Evolutionary conservation across 2,113 vertebrate species (phyloP).

Genomic region (Pithys albifrons): DNA sequence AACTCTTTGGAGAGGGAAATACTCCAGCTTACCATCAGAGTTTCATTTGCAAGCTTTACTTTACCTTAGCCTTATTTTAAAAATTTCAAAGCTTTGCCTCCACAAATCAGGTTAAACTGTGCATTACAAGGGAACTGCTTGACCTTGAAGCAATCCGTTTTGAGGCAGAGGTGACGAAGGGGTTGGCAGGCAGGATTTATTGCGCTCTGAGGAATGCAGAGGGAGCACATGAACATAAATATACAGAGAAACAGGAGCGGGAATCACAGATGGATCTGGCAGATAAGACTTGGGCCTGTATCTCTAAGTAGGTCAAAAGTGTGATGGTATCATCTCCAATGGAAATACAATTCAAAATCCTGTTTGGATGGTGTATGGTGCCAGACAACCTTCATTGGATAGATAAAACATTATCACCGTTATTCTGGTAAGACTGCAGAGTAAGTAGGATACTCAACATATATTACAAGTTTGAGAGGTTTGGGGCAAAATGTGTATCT

Average conservation of each 20-base stretch:
- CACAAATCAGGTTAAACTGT: slow-evolving; percentile 77
- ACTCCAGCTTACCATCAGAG: slow-evolving; percentile 52
- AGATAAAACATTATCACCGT: slow-evolving; percentile 52
- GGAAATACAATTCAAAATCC: slow-evolving; percentile 38
- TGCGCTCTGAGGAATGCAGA: slow-evolving; percentile 37
- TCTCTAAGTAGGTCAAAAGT: slow-evolving; percentile 55
- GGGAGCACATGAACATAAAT: slow-evolving; percentile 63
- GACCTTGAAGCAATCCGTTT: slow-evolving; percentile 74
- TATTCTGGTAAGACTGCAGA: slow-evolving; percentile 29
- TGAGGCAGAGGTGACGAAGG: slow-evolving; percentile 65
- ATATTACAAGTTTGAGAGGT: not conserved
- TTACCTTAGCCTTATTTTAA: slow-evolving; percentile 70
- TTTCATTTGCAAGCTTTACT: slow-evolving; percentile 72
- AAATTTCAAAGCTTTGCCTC: slow-evolving; percentile 69
- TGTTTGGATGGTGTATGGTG: slow-evolving; percentile 28
- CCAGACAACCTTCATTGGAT: slow-evolving; percentile 27
- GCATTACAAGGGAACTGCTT: slow-evolving; percentile 67
- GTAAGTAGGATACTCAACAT: slow-evolving; percentile 30
- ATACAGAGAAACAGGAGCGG: slow-evolving; percentile 52
- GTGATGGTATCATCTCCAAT: slow-evolving; percentile 18
- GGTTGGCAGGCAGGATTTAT: slow-evolving; percentile 70
- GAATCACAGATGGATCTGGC: slow-evolving; percentile 58
- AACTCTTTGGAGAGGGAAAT: slow-evolving; percentile 43
- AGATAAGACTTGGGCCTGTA: slow-evolving; percentile 52
- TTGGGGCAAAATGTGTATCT: slow-evolving; percentile 11